Conservation (phyloP, 1,140 invertebrate species). For the Eciton burchellii region DNA sequence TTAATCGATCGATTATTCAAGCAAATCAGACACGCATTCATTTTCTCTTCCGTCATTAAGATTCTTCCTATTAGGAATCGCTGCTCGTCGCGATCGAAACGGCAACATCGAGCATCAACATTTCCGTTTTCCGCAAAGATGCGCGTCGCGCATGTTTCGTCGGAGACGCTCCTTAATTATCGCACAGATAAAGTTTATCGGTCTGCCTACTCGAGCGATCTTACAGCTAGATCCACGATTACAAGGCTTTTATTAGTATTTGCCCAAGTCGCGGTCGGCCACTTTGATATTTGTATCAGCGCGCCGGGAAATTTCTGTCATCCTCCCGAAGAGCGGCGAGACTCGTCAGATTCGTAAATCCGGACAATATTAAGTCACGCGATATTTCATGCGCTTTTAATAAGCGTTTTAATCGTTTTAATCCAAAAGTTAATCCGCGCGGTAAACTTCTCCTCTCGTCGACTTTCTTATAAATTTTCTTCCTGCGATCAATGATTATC, state of each 20-base stretch:
- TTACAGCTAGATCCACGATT: slow-evolving; percentile 20
- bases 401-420: slow-evolving; percentile 19
- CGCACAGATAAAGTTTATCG: slow-evolving; percentile 62
- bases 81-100: neutral
- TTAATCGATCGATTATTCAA: neutral
- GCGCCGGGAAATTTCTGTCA: slow-evolving; percentile 37
- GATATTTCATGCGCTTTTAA: slow-evolving; percentile 49
- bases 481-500: neutral
- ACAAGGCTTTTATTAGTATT: slow-evolving; percentile 4
- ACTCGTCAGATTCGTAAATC: slow-evolving; percentile 57
- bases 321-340: neutral
- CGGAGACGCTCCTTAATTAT: neutral
- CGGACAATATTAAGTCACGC: slow-evolving; percentile 14
- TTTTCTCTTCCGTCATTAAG: neutral
- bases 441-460: neutral
- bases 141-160: neutral
- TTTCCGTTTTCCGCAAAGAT: slow-evolving; percentile 43
- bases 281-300: slow-evolving; percentile 52
- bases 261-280: slow-evolving; percentile 10
- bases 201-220: slow-evolving; percentile 54
- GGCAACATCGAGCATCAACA: slow-evolving; percentile 22
- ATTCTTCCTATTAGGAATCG: neutral
- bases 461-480: neutral
- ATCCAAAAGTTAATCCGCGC: slow-evolving; percentile 20
- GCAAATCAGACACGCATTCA: neutral